phyloP scores from a whole-genome alignment of 37 sponge, comb jelly and placozoan species.

The Cladorhizidae sp. region DNA sequence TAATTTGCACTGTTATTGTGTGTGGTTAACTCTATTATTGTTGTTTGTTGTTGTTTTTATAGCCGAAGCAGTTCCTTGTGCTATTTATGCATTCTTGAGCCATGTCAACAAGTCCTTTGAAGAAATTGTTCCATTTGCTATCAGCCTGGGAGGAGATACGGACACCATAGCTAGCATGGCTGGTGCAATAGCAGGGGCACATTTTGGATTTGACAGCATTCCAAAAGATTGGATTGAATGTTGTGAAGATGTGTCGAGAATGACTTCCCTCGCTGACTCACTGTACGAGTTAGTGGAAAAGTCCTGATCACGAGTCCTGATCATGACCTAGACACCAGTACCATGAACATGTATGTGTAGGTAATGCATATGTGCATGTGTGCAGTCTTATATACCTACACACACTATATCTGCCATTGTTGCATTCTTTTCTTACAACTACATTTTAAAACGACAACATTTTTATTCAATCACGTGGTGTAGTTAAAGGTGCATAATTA shows the following conservation, averaged over 20 bases:
- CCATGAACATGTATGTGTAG: too few species aligned
- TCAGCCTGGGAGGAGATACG: constrained; percentile 83
- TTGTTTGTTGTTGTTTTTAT: constrained; percentile 2
- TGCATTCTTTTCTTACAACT: too few species aligned
- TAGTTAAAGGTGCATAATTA: too few species aligned
- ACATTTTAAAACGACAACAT: too few species aligned
- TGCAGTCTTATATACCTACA: too few species aligned
- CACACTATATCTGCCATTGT: too few species aligned
- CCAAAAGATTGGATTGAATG: constrained; percentile 59
- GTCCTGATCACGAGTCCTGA: too few species aligned
- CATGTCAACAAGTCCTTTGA: constrained; percentile 32
- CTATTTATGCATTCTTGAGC: constrained; percentile 75
- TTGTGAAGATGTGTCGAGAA: constrained; percentile 39
- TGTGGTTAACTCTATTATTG: not conserved
- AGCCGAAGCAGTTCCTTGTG: constrained; percentile 73
- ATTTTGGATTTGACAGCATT: constrained; percentile 63
- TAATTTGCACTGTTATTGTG: not conserved
- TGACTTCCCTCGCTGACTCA: constrained; percentile 33
- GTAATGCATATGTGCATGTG: too few species aligned
- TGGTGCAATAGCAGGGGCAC: constrained; percentile 82
- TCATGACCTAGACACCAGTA: too few species aligned
- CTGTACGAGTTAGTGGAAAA: constrained; percentile 41
- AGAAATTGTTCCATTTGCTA: constrained; percentile 70
- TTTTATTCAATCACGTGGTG: too few species aligned
- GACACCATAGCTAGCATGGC: constrained; percentile 90